A percentile compares a stretch with the other conserved stretches of the same genome.
Conservation (phyloP, 2,888 invertebrate genomes). For the Trissolcus brochymenae region DNA sequence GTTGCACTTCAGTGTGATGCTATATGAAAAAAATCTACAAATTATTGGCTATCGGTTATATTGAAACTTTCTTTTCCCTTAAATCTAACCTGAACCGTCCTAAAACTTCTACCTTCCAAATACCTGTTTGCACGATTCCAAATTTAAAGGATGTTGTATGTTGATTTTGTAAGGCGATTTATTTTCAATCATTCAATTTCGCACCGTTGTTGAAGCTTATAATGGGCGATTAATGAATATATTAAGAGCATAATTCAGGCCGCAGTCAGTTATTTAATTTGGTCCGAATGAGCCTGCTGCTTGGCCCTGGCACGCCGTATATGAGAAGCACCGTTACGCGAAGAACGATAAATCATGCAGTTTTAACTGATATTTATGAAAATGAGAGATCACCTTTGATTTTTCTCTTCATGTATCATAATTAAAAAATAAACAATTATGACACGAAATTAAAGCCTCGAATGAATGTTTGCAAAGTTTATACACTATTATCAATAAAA, state of each 20-base stretch:
- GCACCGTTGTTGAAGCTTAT: slow-evolving; percentile 24
- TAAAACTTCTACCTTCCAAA: no score
- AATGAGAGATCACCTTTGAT: slow-evolving; percentile 45
- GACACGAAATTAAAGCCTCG: not conserved
- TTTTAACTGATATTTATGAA: slow-evolving; percentile 54
- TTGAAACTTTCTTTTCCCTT: no score
- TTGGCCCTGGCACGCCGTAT: slow-evolving; percentile 8
- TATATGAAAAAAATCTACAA: no score
- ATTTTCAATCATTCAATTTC: slow-evolving; percentile 38
- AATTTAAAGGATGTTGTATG: slow-evolving; percentile 5
- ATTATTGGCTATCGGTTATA: no score
- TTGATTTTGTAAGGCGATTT: slow-evolving; percentile 24
- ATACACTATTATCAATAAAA: no score
- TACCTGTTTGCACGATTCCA: no score
- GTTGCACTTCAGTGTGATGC: no score
- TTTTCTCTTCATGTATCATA: slow-evolving; percentile 28
- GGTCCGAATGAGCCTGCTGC: slow-evolving; percentile 27
- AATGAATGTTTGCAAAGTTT: no score
- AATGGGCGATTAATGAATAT: slow-evolving; percentile 49
- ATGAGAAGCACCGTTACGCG: slow-evolving; percentile 45
- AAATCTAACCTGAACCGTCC: no score
- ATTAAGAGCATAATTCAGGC: slow-evolving; percentile 34
- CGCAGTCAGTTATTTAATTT: slow-evolving; percentile 50
- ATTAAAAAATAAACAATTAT: slow-evolving; percentile 38
- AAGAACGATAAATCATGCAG: slow-evolving; percentile 39